Percentiles rank a stretch among this genome's conserved stretches.
Conservation (phyloP, 37 sponge, comb jelly and placozoan species). For the Corticium candelabrum region DNA sequence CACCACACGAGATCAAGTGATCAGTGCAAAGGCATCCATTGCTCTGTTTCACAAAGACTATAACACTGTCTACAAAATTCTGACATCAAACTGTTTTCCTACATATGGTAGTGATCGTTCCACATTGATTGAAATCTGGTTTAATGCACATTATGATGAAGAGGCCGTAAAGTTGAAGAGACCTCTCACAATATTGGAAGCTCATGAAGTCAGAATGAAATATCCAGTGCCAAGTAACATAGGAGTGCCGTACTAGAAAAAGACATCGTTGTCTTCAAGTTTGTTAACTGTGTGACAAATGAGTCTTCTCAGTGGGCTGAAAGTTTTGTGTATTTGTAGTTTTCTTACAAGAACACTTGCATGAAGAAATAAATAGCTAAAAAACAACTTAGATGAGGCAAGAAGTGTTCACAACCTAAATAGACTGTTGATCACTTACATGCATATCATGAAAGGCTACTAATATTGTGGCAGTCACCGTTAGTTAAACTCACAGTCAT, state of each 20-base stretch:
- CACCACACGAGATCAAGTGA: background rate
- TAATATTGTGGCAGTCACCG: no score
- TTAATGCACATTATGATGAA: background rate
- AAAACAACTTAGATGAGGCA: no score
- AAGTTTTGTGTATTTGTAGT: no score
- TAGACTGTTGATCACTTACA: no score
- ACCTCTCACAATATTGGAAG: background rate
- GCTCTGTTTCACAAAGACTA: background rate
- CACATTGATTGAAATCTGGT: background rate
- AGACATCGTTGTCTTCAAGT: no score
- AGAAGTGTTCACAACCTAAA: no score
- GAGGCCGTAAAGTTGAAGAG: background rate
- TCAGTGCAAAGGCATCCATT: background rate
- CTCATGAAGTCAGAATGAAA: background rate
- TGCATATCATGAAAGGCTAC: no score
- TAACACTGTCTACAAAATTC: background rate
- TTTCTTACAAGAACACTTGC: no score
- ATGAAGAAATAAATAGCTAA: no score
- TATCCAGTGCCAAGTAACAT: background rate
- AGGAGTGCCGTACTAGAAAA: background rate
- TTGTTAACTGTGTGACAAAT: no score
- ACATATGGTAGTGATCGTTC: background rate
- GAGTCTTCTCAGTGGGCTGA: no score
- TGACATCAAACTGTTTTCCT: background rate
- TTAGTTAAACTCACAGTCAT: no score